These are phyloP conservation scores for Aspidiotus destructor DNA, from an alignment of 2,888 invertebrate genomes.

Conservation along the genomic window DNA sequence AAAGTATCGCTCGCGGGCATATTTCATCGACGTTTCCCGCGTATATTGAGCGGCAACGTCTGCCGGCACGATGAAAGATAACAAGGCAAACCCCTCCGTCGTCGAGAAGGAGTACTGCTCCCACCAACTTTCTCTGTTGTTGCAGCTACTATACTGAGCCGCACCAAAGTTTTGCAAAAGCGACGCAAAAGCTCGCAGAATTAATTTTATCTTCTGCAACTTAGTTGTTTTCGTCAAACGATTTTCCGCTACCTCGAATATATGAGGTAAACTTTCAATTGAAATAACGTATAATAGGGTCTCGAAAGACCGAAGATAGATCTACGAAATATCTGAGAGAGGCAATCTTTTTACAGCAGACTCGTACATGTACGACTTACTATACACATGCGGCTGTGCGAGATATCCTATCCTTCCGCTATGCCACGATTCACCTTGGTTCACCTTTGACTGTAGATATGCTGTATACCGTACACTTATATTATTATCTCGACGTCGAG, in stretches of 20 bases:
- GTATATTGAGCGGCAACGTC: constrained; percentile 1
- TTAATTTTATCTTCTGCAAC: constrained; percentile 25
- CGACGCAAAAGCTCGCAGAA: constrained; percentile 26
- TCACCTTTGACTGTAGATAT: too few species aligned
- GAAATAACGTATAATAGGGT: constrained; percentile 27
- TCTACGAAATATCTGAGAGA: not conserved
- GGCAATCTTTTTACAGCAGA: too few species aligned
- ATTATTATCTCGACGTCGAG: too few species aligned
- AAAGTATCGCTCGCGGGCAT: constrained; percentile 24
- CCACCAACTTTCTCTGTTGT: constrained; percentile 3
- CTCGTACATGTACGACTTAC: too few species aligned
- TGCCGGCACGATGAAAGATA: constrained; percentile 2
- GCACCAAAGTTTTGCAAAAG: constrained; percentile 11
- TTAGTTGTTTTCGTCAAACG: constrained; percentile 32
- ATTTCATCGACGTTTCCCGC: constrained; percentile 28
- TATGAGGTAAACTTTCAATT: constrained; percentile 31
- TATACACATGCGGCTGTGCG: too few species aligned
- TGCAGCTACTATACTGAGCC: not conserved
- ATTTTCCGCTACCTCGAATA: constrained; percentile 32
- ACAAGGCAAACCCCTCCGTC: too few species aligned
- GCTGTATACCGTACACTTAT: too few species aligned
- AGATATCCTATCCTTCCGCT: too few species aligned
- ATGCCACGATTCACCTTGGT: too few species aligned
- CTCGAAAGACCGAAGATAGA: constrained; percentile 3
- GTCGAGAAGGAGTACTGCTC: not conserved